Evolutionary conservation across 1,140 invertebrate genomes (phyloP), one percentile per base, ranked within the genome.

Genomic region (Rhynchophorus ferrugineus): DNA sequence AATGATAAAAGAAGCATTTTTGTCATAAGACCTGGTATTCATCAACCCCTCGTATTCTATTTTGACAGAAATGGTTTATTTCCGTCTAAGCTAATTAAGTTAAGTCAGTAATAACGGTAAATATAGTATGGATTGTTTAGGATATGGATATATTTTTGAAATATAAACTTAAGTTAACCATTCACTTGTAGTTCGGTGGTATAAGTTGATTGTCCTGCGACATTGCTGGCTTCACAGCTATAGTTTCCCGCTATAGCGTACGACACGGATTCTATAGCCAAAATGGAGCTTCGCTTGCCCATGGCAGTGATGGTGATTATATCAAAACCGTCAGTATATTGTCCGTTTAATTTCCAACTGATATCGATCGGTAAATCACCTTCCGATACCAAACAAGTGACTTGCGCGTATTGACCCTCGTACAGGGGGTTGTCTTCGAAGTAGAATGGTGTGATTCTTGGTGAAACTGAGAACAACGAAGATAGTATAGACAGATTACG

Each of bases 181-280:
- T 66, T 62, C 9, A 66, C 61, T 14, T 54, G 37, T 33, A 66
- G 47, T 19, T 41, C 20, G 1, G 57, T 44, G 1, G 57, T 56
- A 55, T 56, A 58, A 11, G 48, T 44, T 1, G 73, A 63, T 41
- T 66, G 59, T 55, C 87, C 87, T 41, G 84, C 85, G 21, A 71
- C 62, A 70, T 90, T 91, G 58, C 74, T 74, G 24, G 80, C 83
- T 33, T 72, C 65, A 60, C 81, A 85, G 1, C 79, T 80, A 59
- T 83, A 84, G 58, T 75, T 74, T 5, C 79, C 77, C 24, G 77
- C 73, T 64, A 83, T 82, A 50, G 77, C 74, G 47, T 82, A 81
- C 64, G 77, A 78, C 2, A 85, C 81, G 9, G 82, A 80, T 50
- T 86, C 82, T 54, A 89, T 88, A 20, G 79, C 82, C 49, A 89